Evolutionary conservation across 2,888 invertebrate species (phyloP).

Genomic region (Patella ulyssiponensis): DNA sequence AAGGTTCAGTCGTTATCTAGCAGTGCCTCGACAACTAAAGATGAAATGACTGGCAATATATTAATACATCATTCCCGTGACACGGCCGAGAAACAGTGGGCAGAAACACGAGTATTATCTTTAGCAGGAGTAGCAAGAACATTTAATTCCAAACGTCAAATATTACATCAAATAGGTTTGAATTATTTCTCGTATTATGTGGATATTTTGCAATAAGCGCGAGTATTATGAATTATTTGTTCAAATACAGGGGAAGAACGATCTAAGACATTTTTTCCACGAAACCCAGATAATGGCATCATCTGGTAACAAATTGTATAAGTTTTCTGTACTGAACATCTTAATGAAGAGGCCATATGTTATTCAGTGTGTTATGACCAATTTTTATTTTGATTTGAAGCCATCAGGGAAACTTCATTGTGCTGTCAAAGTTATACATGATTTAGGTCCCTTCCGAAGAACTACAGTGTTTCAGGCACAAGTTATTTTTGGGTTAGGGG

Average conservation of each 20-base stretch:
- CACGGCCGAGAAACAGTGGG: conserved; percentile 99
- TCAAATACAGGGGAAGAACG: background rate
- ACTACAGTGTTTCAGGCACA: too few species aligned
- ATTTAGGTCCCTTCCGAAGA: too few species aligned
- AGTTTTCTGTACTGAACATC: too few species aligned
- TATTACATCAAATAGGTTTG: conserved; percentile 75
- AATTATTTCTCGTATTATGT: background rate
- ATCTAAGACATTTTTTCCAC: too few species aligned
- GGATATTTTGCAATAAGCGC: background rate
- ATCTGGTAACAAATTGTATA: too few species aligned
- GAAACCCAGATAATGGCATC: too few species aligned
- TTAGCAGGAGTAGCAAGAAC: conserved; percentile 88
- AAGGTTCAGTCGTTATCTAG: conserved; percentile 82
- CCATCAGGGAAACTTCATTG: too few species aligned
- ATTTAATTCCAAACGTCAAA: conserved; percentile 90
- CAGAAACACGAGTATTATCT: conserved; percentile 89
- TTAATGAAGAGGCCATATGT: too few species aligned
- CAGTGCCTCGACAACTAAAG: conserved; percentile 73
- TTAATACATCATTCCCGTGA: conserved; percentile 98
- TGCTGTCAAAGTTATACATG: too few species aligned
- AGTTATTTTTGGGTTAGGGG: too few species aligned
- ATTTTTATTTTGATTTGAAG: too few species aligned
- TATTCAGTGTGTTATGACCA: too few species aligned
- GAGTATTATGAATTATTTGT: background rate
- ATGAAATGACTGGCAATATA: conserved; percentile 82